Evolutionary conservation across 1,140 invertebrate species (phyloP), one percentile per base, ranked within the genome.

Genomic region (Zelostemma sp.): DNA sequence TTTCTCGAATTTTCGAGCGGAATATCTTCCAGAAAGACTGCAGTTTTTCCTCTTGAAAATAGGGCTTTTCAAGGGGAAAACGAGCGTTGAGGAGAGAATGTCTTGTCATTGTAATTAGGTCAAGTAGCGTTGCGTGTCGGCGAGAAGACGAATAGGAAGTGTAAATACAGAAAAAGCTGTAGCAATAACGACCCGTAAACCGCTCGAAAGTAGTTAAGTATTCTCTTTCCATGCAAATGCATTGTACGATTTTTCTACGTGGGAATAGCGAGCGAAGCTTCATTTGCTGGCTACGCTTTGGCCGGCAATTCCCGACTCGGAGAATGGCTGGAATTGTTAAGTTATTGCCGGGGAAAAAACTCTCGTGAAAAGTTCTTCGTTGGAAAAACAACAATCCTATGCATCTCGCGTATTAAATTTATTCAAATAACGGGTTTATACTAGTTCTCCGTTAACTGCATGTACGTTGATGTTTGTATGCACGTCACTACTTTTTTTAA

Each of bases 101-200:
- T n/a, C 21, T 25, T 3, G 21, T 25, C 12, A 14, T 38, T 14
- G 3, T 38, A 38, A 38, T 38, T 14, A 38, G 35, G 12, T 38
- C 9, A n/a, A 11, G 35, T 3, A 38, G 35, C 12, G 12, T 38
- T 38, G 35, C 35, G 35, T 38, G 35, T 38, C 35, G n/a, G 12
- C 35, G 35, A 38, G 35, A 14, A 38, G 35, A 38, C 12, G 35
- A 38, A 38, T 38, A 38, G 35, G 35, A 38, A 38, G 35, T 38
- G 12, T 38, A 38, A 38, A 38, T 38, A 38, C 35, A 14, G 4
- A 38, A n/a, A n/a, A n/a, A 43, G 16, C 41, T 46, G 18, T 19
- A 18, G 43, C 17, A 46, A 46, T 46, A 46, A 46, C 43, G 43
- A 46, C 17, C 43, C 11, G 43, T 46, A 19, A 46, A 19, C 43